phyloP scores from a whole-genome alignment of 2,888 invertebrate genomes.

The Miltochrista miniata region DNA sequence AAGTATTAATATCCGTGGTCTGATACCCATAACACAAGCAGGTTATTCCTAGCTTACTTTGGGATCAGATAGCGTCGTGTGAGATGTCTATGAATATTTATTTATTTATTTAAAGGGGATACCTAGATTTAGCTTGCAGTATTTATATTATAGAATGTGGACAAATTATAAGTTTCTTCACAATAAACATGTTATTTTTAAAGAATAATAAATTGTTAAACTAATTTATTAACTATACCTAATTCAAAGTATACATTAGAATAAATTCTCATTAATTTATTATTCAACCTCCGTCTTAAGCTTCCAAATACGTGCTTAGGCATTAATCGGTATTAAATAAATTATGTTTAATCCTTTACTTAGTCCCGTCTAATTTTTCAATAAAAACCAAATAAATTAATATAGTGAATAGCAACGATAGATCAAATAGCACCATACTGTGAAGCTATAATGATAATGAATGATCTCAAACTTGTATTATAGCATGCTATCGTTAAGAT shows the following conservation, averaged over 20 bases:
- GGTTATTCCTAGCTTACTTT: too few relatives aligned
- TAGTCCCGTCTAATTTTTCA: conserved; percentile 31
- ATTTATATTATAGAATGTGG: too few relatives aligned
- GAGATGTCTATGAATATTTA: too few relatives aligned
- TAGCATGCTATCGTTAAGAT: conserved; percentile 60
- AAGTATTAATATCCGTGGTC: too few relatives aligned
- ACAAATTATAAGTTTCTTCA: too few relatives aligned
- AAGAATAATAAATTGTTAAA: not conserved
- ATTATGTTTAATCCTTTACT: conserved; percentile 25
- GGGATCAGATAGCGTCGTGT: too few relatives aligned
- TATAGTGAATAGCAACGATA: conserved; percentile 51
- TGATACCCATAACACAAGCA: too few relatives aligned
- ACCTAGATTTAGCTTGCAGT: too few relatives aligned
- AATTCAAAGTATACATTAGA: not conserved
- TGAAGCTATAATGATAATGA: conserved; percentile 52
- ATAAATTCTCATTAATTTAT: not conserved
- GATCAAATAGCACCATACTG: conserved; percentile 65
- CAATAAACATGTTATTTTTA: too few relatives aligned
- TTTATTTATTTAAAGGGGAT: too few relatives aligned
- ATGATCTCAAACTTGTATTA: conserved; percentile 53
- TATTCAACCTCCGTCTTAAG: not conserved
- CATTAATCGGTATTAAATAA: conserved; percentile 22
- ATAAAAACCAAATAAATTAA: conserved; percentile 42
- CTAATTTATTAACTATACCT: not conserved
- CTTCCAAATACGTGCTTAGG: not conserved